Evolutionary conservation across 2,797 vertebrate genomes (phyloP).

Genomic region (Eospalax fontanierii): DNA sequence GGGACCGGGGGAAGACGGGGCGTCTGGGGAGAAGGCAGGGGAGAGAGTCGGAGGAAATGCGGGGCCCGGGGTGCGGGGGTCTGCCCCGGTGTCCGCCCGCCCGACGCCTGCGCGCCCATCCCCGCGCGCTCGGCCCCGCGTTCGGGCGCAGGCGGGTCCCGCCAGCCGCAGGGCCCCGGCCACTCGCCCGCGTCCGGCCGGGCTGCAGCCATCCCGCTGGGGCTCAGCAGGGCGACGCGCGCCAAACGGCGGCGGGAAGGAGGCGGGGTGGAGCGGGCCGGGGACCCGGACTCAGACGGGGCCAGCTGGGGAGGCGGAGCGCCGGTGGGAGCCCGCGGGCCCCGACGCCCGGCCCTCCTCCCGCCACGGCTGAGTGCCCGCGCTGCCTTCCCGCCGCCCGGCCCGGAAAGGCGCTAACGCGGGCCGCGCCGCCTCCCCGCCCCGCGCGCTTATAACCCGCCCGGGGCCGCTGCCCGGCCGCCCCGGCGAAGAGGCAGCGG

Average conservation of each 20-base stretch:
- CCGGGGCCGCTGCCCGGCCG: neutral
- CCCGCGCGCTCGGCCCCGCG: neutral
- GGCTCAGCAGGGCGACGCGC: neutral
- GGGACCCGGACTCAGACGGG: constrained; percentile 10
- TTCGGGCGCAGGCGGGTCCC: neutral
- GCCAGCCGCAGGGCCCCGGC: neutral
- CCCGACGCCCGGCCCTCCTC: constrained; percentile 21
- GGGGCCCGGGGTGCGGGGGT: neutral
- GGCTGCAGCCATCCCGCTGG: neutral
- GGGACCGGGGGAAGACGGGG: neutral
- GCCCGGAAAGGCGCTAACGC: constrained; percentile 91
- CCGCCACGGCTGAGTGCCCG: constrained; percentile 68
- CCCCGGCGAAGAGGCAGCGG: constrained; percentile 78
- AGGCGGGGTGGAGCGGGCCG: constrained; percentile 25
- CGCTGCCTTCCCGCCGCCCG: constrained; percentile 87
- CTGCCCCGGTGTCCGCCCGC: neutral
- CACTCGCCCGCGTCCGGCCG: neutral
- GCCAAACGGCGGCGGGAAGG: constrained; percentile 71
- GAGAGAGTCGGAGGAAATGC: neutral
- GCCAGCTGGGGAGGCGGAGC: constrained; percentile 79
- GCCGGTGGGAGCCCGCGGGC: neutral
- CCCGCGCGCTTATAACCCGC: constrained; percentile 76
- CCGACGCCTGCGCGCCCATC: neutral
- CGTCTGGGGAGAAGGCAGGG: neutral
- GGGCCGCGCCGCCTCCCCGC: constrained; percentile 61